These are phyloP conservation scores for Pantelozetes paolii DNA, from an alignment of 2,888 invertebrate genomes.

Conservation along the genomic window DNA sequence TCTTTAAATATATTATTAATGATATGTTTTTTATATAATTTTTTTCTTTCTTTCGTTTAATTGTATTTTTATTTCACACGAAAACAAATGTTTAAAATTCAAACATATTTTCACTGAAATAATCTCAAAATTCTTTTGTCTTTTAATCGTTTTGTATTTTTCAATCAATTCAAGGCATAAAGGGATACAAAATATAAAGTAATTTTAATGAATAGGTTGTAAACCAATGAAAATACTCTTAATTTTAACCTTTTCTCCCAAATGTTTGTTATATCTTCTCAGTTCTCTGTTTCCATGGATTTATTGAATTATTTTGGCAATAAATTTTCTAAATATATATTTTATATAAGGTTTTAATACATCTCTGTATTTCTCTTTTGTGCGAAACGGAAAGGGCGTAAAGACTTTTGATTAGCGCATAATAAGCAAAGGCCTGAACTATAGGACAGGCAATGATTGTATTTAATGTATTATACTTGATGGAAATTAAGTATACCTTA, in stretches of 20 bases:
- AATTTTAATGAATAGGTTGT: not conserved
- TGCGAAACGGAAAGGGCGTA: conserved; percentile 29
- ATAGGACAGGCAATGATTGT: not conserved
- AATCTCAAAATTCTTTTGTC: not conserved
- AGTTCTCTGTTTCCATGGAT: conserved; percentile 26
- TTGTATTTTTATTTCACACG: conserved; percentile 4
- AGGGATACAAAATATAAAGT: not conserved
- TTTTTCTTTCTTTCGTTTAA: not conserved
- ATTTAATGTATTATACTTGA: too few relatives aligned
- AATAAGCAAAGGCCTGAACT: conserved; percentile 2
- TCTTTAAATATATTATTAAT: conserved; percentile 10
- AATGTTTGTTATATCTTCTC: conserved; percentile 15
- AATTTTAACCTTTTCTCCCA: conserved; percentile 8
- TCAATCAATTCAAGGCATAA: not conserved
- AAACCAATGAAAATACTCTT: not conserved
- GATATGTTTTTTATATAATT: conserved; percentile 8
- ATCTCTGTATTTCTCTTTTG: not conserved
- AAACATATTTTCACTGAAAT: not conserved
- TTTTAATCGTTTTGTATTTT: not conserved
- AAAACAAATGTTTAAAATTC: not conserved
- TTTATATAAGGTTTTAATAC: not conserved
- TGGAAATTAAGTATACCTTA: not conserved
- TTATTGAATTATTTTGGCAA: conserved; percentile 23
- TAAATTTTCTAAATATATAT: conserved; percentile 21
- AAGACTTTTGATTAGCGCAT: conserved; percentile 9